Base-by-base conservation (phyloP, 1,140 invertebrate genomes). In the Maniola jurtina region DNA sequence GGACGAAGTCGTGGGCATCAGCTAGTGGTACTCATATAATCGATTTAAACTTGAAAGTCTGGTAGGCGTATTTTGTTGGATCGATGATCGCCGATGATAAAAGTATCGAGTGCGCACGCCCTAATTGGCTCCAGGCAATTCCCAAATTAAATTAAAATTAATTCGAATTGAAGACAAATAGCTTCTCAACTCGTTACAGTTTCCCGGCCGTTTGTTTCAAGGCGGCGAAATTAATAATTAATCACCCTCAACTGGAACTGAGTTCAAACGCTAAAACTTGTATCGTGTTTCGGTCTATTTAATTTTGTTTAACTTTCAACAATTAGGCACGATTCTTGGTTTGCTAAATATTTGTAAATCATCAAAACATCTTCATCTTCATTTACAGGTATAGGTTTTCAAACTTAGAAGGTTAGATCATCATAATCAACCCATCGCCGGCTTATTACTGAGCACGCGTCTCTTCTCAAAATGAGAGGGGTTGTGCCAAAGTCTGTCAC, bases 111-210 rank as follows among this genome's bases (percentile, higher is more conserved):
- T 5, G 13, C 42, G 5, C 5, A 45, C 10, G 13, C 5, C 11
- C 42, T 45, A 5, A 45, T 45, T 45, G 5, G 42, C 54, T 55
- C 54, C 11, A 36, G 38, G 36, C 55, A 15, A 57, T 57, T 38
- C 35, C 4, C 16, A 57, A 57, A 57, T 57, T 57, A 57, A 57
- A 38, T 57, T 15, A 57, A 57, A 57, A 38, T 57, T 14, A 38
- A 57, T 57, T 36, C 15, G 38, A 57, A 57, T 57, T 38, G 55
- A 57, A 57, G 55, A 57, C 55, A 57, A 57, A 57, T 57, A 57
- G 55, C 55, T 38, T 57, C 55, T 57, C 55, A 57, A 25, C 36
- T 38, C 55, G 55, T 57, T 57, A 38, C 55, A 34, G 55, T 57
- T 57, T 14, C 55, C 25, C 55, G 55, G 35, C 55, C 34, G 14